Evolutionary conservation across 2,113 vertebrate species (phyloP).

Genomic region (Anas platyrhynchos): DNA sequence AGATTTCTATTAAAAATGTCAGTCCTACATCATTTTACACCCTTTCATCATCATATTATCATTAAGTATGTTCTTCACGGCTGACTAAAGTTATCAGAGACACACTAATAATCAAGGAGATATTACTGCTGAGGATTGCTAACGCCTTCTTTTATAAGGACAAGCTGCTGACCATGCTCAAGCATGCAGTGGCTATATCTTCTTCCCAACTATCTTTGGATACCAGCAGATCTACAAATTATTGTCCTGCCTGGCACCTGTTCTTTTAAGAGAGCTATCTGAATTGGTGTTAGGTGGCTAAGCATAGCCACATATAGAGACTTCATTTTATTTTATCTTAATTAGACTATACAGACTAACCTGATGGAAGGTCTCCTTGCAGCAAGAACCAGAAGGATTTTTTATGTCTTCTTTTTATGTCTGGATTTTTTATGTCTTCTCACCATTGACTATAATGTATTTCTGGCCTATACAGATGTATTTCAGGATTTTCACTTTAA

Average conservation of each 20-base stretch:
- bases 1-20: conserved; percentile 23
- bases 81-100: conserved; percentile 57
- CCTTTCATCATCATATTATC: conserved; percentile 6
- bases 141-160: background rate
- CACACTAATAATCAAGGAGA: conserved; percentile 6
- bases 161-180: background rate
- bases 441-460: background rate
- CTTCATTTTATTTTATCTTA: background rate
- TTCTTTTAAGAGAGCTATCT: background rate
- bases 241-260: background rate
- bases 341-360: background rate
- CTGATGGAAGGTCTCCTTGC: background rate
- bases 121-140: conserved; percentile 22
- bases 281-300: background rate
- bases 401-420: background rate
- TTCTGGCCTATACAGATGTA: background rate
- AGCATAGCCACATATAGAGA: background rate
- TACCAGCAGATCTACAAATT: background rate
- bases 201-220: background rate
- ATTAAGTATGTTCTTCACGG: conserved; percentile 45
- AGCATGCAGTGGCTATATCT: background rate
- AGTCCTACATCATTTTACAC: conserved; percentile 23
- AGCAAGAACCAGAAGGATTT: background rate
- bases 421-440: background rate
- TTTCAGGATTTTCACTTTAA: background rate